Percentiles rank a stretch among this genome's conserved stretches.
These are phyloP conservation scores for Blastobasis adustella DNA, from an alignment of 2,888 invertebrate genomes.

Conservation along the genomic window DNA sequence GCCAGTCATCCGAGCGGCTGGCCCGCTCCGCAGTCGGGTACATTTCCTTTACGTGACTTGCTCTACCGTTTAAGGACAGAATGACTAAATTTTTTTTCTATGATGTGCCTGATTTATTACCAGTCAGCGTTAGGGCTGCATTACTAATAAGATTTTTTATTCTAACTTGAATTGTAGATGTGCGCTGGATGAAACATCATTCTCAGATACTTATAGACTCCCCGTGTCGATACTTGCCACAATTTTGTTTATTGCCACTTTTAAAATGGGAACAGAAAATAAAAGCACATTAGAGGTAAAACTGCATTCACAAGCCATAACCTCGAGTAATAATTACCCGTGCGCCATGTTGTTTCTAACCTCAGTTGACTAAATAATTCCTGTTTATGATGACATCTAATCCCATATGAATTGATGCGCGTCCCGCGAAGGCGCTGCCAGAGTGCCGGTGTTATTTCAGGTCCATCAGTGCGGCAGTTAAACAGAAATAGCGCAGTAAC, in stretches of 20 bases:
- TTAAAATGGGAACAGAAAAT: too few relatives aligned
- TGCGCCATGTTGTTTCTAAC: conserved; percentile 62
- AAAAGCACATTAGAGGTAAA: too few relatives aligned
- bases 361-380: conserved; percentile 71
- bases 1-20: conserved; percentile 53
- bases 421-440: conserved; percentile 53
- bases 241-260: too few relatives aligned
- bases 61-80: conserved; percentile 4
- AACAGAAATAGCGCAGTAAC: conserved; percentile 68
- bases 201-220: too few relatives aligned
- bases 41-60: conserved; percentile 11
- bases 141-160: too few relatives aligned
- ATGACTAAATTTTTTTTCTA: conserved; percentile 2
- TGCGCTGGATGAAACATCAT: too few relatives aligned
- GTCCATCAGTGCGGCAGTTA: conserved; percentile 64
- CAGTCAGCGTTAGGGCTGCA: too few relatives aligned
- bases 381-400: conserved; percentile 74
- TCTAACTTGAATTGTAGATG: too few relatives aligned
- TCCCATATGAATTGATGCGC: conserved; percentile 71
- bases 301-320: conserved; percentile 34
- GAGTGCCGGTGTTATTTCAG: conserved; percentile 36
- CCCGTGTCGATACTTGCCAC: too few relatives aligned
- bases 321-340: conserved; percentile 44
- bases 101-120: too few relatives aligned
- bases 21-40: conserved; percentile 1